Evolutionary conservation across 2,888 invertebrate species (phyloP).

Genomic region (Horisme vitalbata): DNA sequence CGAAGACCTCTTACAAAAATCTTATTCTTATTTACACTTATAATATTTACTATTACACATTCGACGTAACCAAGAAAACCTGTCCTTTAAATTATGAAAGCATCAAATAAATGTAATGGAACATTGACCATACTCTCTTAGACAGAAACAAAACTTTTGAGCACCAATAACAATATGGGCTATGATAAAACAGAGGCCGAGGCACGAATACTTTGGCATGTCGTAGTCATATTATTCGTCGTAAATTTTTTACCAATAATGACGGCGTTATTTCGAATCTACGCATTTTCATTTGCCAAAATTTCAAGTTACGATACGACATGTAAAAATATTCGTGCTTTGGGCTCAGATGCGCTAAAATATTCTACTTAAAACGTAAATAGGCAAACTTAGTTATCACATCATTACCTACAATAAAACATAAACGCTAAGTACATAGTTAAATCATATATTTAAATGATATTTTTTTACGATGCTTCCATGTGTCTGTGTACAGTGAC

Average conservation of each 20-base stretch:
- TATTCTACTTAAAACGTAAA: slow-evolving; percentile 16
- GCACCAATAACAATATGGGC: slow-evolving; percentile 20
- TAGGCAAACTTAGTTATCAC: slow-evolving; percentile 30
- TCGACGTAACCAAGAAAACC: too few relatives aligned
- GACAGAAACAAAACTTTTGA: slow-evolving; percentile 9
- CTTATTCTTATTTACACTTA: too few relatives aligned
- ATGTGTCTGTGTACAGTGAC: slow-evolving; percentile 94
- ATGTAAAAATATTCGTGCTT: too few relatives aligned
- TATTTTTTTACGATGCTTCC: slow-evolving; percentile 86
- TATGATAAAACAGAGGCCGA: too few relatives aligned
- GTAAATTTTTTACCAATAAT: too few relatives aligned
- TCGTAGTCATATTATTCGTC: too few relatives aligned
- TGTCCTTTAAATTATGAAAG: neutral
- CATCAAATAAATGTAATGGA: neutral
- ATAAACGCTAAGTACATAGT: slow-evolving; percentile 38
- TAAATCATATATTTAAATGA: slow-evolving; percentile 55
- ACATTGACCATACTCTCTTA: too few relatives aligned
- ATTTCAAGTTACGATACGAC: too few relatives aligned
- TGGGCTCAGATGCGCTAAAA: slow-evolving; percentile 1
- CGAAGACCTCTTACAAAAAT: slow-evolving; percentile 1
- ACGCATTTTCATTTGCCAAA: too few relatives aligned
- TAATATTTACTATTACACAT: too few relatives aligned
- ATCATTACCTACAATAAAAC: slow-evolving; percentile 31
- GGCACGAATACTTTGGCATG: too few relatives aligned
- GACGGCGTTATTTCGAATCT: too few relatives aligned